Conservation (phyloP, 2,888 invertebrate species). For the Drosophila fungiperda region DNA sequence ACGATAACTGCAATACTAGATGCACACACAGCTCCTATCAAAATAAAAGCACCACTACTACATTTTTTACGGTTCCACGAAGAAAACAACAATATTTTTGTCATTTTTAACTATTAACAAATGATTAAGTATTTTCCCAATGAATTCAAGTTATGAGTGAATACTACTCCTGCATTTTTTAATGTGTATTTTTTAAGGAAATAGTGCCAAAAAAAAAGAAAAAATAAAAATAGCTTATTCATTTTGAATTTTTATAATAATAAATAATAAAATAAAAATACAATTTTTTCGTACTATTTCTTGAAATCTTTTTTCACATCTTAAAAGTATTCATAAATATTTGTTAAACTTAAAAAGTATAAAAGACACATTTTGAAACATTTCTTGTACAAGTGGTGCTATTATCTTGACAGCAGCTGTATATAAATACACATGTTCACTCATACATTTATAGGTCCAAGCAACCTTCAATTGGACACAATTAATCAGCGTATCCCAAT, state of each 20-base stretch:
- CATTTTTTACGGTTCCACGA: neutral
- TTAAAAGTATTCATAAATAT: neutral
- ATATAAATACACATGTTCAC: neutral
- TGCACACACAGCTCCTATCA: neutral
- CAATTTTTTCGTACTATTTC: neutral
- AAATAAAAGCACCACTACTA: neutral
- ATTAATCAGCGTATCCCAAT: constrained; percentile 52
- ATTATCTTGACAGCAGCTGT: neutral
- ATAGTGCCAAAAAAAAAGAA: too few relatives aligned
- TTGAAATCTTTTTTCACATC: neutral
- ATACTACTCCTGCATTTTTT: neutral
- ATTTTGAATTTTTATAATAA: neutral
- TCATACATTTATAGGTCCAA: constrained; percentile 8
- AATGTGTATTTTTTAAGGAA: neutral
- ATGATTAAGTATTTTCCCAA: neutral
- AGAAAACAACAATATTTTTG: neutral
- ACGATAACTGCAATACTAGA: constrained; percentile 14
- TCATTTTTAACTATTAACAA: neutral
- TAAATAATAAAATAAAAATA: neutral
- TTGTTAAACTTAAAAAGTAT: neutral
- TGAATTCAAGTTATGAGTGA: neutral
- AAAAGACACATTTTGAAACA: neutral
- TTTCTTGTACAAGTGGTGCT: neutral
- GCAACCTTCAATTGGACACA: constrained; percentile 61
- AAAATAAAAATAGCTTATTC: neutral